Evolutionary conservation across 2,888 invertebrate species (phyloP).

Genomic region (Hyles lineata): DNA sequence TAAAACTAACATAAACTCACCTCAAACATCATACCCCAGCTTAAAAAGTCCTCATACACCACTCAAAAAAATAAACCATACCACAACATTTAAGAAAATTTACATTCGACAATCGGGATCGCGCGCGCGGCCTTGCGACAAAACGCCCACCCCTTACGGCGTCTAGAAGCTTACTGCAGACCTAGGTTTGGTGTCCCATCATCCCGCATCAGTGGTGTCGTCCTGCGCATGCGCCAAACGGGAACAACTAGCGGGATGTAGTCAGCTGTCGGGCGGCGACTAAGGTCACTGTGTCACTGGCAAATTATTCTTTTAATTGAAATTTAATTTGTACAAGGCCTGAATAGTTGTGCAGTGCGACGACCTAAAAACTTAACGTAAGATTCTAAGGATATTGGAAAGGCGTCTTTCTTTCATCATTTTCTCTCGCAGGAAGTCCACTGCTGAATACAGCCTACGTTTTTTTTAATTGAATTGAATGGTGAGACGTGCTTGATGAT

Average conservation of each 20-base stretch:
- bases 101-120: constrained; percentile 16
- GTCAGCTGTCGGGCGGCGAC: constrained; percentile 71
- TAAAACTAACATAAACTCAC: constrained; percentile 3
- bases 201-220: constrained; percentile 63
- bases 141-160: constrained; percentile 49
- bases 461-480: too few relatives aligned
- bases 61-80: constrained; percentile 26
- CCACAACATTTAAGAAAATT: constrained; percentile 30
- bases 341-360: constrained; percentile 8
- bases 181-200: constrained; percentile 55
- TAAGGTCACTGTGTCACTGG: constrained; percentile 78
- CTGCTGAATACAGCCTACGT: too few relatives aligned
- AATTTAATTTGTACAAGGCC: constrained; percentile 8
- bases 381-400: not conserved
- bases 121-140: constrained; percentile 35
- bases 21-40: not conserved
- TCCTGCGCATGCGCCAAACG: constrained; percentile 65
- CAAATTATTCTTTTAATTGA: constrained; percentile 18
- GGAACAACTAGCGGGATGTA: constrained; percentile 53
- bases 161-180: constrained; percentile 67
- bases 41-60: constrained; percentile 28
- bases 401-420: not conserved
- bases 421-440: not conserved
- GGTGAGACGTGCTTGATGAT: too few relatives aligned
- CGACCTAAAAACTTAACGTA: not conserved